Evolutionary conservation across 2,888 invertebrate genomes (phyloP), one percentile per base, ranked within the genome.

Genomic region (Troilus luridus): DNA sequence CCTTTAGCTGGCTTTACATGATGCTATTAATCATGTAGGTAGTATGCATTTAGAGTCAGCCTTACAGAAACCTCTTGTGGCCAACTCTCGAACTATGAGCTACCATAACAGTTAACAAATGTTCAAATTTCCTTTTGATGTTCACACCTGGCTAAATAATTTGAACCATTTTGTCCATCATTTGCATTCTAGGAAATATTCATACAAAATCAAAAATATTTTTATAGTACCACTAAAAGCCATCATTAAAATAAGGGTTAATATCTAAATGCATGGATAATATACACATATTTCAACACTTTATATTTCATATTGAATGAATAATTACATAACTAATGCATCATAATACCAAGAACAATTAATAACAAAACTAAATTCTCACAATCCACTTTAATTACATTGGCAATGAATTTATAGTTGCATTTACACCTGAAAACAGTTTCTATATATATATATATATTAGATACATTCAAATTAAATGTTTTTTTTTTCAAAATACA

Each of bases 281-380:
- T 27, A 41, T 41, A 77, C 17, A 77, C 19, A 41, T 41, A 77
- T 41, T n/a, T 24, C 14, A 67, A 77, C 41, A 77, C 19, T 6
- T n/a, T 77, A 41, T 77, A 77, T 77, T 77, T 77, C 41, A 77
- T 77, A 41, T 77, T 21, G 19, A 77, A 77, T 24, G 8, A 77
- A 41, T 17, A 77, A 41, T 77, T 41, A 41, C 72, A 77, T 77
- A 1, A 41, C 17, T 77, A 19, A 41, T 41, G 41, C 1, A 77
- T 41, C 17, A 27, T 77, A 77, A 77, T 77, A 77, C 72, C 41
- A 17, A 27, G 41, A 77, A 41, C 17, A 77, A 77, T 77, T 27
- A 77, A 77, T 14, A 77, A 77, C 72, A 77, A 77, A 77, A 77
- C 41, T 77, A 41, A 77, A 17, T 41, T 41, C 72, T 77, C 41